A percentile compares a stretch with the other conserved stretches of the same genome.
These are phyloP conservation scores for Drosophila athabasca DNA, from an alignment of 1,140 invertebrate species.

Conservation along the genomic window DNA sequence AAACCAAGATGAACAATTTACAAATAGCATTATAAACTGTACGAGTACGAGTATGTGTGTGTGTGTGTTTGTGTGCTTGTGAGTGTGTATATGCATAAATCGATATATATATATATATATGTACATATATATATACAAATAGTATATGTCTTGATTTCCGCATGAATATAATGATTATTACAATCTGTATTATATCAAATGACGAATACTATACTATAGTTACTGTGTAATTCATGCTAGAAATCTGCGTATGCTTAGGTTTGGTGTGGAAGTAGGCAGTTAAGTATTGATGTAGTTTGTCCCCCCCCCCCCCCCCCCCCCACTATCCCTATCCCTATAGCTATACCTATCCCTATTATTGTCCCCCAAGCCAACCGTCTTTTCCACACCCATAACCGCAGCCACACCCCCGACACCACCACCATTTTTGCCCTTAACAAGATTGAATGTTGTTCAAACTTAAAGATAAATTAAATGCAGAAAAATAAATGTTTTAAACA, in stretches of 20 bases:
- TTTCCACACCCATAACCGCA: background rate
- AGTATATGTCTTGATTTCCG: constrained; percentile 66
- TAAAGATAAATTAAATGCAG: constrained; percentile 70
- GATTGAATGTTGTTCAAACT: constrained; percentile 76
- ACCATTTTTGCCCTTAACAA: constrained; percentile 54
- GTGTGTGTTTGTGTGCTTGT: constrained; percentile 21
- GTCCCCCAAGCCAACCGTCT: background rate
- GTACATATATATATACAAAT: constrained; percentile 40
- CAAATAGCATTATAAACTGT: constrained; percentile 67
- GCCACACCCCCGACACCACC: constrained; percentile 7
- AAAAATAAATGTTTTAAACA: constrained; percentile 81
- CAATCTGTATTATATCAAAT: constrained; percentile 55
- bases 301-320: constrained; percentile 16
- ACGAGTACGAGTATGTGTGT: background rate
- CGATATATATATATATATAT: constrained; percentile 26
- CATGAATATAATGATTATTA: constrained; percentile 74
- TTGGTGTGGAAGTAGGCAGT: constrained; percentile 49
- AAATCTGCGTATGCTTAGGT: constrained; percentile 61
- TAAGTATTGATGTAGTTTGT: constrained; percentile 75
- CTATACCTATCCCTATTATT: no score
- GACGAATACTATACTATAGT: constrained; percentile 67
- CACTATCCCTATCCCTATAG: background rate
- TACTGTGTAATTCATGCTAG: constrained; percentile 76
- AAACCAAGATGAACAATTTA: constrained; percentile 53
- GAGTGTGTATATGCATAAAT: constrained; percentile 28